phyloP scores from a whole-genome alignment of 2,797 vertebrate species.

The Odontamblyopus rebecca region DNA sequence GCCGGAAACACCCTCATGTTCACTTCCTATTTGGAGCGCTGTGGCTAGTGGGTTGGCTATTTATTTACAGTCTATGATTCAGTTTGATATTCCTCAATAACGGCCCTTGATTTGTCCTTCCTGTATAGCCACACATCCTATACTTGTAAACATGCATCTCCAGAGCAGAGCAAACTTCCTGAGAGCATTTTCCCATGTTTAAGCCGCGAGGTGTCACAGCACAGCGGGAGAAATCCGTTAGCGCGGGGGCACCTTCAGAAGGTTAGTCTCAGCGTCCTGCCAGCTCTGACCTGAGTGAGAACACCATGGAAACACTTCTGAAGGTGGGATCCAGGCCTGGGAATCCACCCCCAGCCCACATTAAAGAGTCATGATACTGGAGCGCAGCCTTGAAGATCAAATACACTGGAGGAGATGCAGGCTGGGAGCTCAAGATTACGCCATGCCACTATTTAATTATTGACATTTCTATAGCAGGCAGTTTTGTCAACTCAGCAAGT shows the following conservation, averaged over 20 bases:
- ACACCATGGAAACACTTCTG: conserved; percentile 55
- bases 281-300: conserved; percentile 42
- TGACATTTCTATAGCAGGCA: conserved; percentile 70
- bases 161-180: conserved; percentile 1
- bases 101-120: not conserved
- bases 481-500: conserved; percentile 71
- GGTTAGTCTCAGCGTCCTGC: conserved; percentile 64
- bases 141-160: conserved; percentile 2
- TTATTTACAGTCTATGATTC: no score
- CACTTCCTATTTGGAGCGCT: no score
- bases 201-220: conserved; percentile 48
- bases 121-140: not conserved
- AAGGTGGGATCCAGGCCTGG: conserved; percentile 55
- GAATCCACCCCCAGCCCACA: conserved; percentile 69
- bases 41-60: no score
- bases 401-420: conserved; percentile 70
- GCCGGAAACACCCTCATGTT: no score
- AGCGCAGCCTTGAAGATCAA: conserved; percentile 77
- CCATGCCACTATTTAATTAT: conserved; percentile 77
- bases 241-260: conserved; percentile 68
- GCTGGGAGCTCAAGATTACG: conserved; percentile 70
- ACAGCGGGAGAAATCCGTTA: conserved; percentile 64
- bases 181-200: conserved; percentile 14
- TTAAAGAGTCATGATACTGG: conserved; percentile 68
- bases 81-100: not conserved